These are phyloP conservation scores for Orientallactaga sibirica DNA, from an alignment of 2,797 vertebrate species.

Conservation along the genomic window DNA sequence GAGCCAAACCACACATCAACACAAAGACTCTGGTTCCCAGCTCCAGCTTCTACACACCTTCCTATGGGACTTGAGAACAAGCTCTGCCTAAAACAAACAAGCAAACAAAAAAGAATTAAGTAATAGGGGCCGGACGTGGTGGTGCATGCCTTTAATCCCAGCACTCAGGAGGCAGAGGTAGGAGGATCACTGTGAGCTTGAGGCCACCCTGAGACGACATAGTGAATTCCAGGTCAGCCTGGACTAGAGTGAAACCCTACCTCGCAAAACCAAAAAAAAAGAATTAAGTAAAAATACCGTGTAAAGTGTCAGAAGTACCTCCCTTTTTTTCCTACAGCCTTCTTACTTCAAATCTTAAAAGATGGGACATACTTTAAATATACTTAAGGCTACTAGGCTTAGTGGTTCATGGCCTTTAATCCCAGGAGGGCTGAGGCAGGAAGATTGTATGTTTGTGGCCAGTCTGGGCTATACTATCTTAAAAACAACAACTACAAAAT, in stretches of 20 bases:
- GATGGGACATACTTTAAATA: background rate
- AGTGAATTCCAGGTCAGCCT: no score
- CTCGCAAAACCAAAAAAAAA: no score
- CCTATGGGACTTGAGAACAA: background rate
- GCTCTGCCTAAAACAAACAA: background rate
- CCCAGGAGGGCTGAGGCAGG: background rate
- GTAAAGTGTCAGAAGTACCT: background rate
- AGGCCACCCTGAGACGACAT: no score
- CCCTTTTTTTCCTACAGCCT: background rate
- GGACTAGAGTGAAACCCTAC: no score
- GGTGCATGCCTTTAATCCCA: no score
- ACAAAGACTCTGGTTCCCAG: background rate
- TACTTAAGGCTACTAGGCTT: background rate
- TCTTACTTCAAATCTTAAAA: background rate
- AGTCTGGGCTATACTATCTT: background rate
- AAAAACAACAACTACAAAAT: background rate
- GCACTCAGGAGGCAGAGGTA: no score
- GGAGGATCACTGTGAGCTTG: no score
- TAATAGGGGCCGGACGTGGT: no score
- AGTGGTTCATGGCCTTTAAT: background rate
- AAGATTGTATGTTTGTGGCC: background rate
- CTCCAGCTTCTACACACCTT: background rate
- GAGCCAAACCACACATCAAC: fast-evolving
- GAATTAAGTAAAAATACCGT: no score
- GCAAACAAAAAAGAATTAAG: no score